These are phyloP conservation scores for Heliornis fulica DNA, from an alignment of 2,113 vertebrate species.

Conservation along the genomic window DNA sequence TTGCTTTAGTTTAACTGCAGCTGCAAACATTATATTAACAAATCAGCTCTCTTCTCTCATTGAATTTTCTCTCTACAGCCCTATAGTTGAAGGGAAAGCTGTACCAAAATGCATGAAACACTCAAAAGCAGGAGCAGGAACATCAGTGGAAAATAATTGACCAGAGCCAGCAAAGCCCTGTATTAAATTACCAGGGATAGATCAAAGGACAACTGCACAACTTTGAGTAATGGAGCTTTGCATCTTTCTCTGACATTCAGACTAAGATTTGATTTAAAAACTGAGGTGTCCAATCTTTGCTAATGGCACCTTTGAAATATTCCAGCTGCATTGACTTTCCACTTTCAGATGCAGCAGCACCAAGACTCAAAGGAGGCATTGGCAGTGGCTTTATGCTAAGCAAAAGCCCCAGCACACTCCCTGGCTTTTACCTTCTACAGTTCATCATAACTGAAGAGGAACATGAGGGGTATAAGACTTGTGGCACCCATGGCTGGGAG, in stretches of 20 bases:
- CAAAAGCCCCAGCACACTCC: not conserved
- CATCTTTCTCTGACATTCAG: not conserved
- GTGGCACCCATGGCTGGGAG: not conserved
- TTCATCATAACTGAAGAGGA: no score
- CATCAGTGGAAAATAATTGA: not conserved
- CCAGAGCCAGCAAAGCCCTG: not conserved
- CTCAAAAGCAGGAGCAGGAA: constrained; percentile 28
- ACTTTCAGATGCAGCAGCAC: not conserved
- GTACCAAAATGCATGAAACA: not conserved
- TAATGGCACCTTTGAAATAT: constrained; percentile 23
- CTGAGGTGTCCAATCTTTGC: not conserved
- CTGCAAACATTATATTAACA: not conserved
- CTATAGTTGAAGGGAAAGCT: not conserved
- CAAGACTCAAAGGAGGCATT: not conserved
- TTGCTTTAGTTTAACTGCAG: constrained; percentile 3
- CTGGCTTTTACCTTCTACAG: not conserved
- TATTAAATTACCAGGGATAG: constrained; percentile 30
- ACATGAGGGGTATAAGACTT: no score
- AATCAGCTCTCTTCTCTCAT: not conserved
- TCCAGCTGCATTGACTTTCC: not conserved
- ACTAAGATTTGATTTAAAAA: constrained; percentile 40
- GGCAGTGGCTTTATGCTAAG: not conserved
- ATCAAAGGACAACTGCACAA: constrained; percentile 38
- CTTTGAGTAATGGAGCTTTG: constrained; percentile 39
- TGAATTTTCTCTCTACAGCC: not conserved